Evolutionary conservation across 2,797 vertebrate species (phyloP).

Genomic region (Arrhamphus sclerolepis): DNA sequence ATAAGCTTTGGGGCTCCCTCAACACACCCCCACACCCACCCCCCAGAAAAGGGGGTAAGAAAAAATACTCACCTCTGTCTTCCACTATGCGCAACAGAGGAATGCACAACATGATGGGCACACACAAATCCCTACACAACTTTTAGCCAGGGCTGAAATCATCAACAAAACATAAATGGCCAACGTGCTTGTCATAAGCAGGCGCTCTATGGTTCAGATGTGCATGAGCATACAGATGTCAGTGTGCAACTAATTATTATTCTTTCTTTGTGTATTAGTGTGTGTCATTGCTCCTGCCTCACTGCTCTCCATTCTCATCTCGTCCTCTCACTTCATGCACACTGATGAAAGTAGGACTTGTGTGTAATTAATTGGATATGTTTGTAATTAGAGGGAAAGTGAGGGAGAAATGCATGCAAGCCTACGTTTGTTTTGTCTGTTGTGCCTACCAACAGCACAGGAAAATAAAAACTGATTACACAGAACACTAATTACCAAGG

Average conservation of each 20-base stretch:
- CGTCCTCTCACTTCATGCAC: constrained; percentile 38
- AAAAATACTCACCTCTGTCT: constrained; percentile 14
- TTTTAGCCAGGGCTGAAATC: constrained; percentile 15
- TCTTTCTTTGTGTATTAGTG: constrained; percentile 56
- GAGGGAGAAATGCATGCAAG: constrained; percentile 62
- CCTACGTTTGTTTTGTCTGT: constrained; percentile 73
- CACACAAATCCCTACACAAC: constrained; percentile 12
- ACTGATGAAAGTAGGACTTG: constrained; percentile 72
- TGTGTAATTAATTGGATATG: constrained; percentile 80
- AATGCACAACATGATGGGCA: constrained; percentile 10
- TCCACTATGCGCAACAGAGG: not conserved
- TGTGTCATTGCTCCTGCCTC: constrained; percentile 57
- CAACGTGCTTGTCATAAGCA: constrained; percentile 33
- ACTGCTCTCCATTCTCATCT: constrained; percentile 63
- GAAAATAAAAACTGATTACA: constrained; percentile 82
- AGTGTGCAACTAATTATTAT: constrained; percentile 65
- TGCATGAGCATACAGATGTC: constrained; percentile 34
- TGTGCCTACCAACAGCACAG: constrained; percentile 62
- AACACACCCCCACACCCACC: not conserved
- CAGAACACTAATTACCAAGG: constrained; percentile 79
- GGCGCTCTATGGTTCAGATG: constrained; percentile 7
- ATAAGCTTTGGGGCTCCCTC: constrained; percentile 11
- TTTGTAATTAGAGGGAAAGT: constrained; percentile 77
- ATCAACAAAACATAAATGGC: constrained; percentile 23
- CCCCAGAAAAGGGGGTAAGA: constrained; percentile 11